Percentiles rank a stretch among this genome's conserved stretches.
phyloP scores from a whole-genome alignment of 2,113 vertebrate genomes.

The Athene noctua region DNA sequence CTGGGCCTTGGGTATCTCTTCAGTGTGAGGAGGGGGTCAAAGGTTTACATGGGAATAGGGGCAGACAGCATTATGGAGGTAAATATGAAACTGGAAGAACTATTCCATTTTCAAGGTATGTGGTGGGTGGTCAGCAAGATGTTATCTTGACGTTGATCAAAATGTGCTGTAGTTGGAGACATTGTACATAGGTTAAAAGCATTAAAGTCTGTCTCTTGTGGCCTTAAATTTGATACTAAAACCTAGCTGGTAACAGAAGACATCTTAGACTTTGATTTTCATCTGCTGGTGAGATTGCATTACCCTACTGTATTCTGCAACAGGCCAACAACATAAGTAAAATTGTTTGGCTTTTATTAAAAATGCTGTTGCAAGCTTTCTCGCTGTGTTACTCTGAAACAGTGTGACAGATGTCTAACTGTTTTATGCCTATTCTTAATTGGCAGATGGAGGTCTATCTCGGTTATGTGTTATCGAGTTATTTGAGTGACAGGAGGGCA shows the following conservation, averaged over 20 bases:
- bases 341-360: slow-evolving; percentile 49
- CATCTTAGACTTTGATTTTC: not conserved
- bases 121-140: not conserved
- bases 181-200: fast-evolving
- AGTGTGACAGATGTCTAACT: slow-evolving; percentile 71
- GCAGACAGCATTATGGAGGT: not conserved
- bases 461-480: slow-evolving; percentile 41
- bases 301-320: not conserved
- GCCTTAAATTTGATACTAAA: not conserved
- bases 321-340: not conserved
- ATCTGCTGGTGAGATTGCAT: not conserved
- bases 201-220: not conserved
- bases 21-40: not conserved
- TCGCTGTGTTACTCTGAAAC: slow-evolving; percentile 43
- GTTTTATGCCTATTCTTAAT: slow-evolving; percentile 54
- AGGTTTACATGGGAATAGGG: not conserved
- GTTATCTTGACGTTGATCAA: not conserved
- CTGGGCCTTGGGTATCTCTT: not conserved
- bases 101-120: fast-evolving
- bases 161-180: not conserved
- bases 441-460: slow-evolving; percentile 68
- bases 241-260: not conserved
- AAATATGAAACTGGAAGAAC: not conserved
- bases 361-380: slow-evolving; percentile 48
- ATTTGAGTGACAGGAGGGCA: slow-evolving; percentile 52